Evolutionary conservation across 2,797 vertebrate species (phyloP).

Genomic region (Peromyscus attwateri): DNA sequence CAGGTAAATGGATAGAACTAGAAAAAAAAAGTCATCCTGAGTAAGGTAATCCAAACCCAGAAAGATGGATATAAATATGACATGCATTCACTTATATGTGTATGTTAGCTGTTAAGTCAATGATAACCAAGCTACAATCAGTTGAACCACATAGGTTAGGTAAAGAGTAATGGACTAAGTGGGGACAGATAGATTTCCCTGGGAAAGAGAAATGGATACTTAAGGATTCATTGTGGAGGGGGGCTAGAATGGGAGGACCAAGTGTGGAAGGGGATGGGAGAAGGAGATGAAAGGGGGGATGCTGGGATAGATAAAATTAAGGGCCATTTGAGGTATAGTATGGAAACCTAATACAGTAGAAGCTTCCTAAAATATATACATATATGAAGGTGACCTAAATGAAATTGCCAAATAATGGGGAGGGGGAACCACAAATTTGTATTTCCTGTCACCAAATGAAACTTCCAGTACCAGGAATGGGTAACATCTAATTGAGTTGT

Average conservation of each 20-base stretch:
- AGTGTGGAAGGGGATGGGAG: not conserved
- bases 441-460: not conserved
- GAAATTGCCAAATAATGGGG: not conserved
- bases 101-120: not conserved
- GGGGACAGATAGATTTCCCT: not conserved
- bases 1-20: not conserved
- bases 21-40: not conserved
- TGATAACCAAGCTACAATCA: not conserved
- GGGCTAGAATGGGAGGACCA: not conserved
- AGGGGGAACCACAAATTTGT: not conserved
- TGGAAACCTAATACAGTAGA: not conserved
- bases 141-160: not conserved
- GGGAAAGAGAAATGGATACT: not conserved
- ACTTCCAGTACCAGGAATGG: not conserved
- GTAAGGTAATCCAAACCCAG: not conserved
- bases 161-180: not conserved
- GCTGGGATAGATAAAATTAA: not conserved
- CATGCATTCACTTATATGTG: not conserved
- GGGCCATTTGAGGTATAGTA: not conserved
- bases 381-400: not conserved
- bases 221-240: not conserved
- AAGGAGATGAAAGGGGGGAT: not conserved
- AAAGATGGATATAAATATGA: not conserved
- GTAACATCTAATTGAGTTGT: not conserved
- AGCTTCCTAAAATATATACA: not conserved